Base-by-base conservation (phyloP, 2,113 vertebrate species). In the Clarias batrachus region DNA sequence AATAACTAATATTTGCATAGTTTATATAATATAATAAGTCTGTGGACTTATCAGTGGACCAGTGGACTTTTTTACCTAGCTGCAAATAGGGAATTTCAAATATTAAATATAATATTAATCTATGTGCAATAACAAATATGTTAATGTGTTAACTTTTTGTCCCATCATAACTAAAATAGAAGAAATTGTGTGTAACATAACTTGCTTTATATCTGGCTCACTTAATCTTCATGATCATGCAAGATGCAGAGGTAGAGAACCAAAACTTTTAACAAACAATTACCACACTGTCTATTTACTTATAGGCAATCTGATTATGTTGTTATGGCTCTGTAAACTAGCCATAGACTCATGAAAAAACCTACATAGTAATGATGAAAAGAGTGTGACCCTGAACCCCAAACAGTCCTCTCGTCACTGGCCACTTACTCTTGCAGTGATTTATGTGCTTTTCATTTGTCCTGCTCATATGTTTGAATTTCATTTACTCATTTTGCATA, bases 401-500 rank as follows among this genome's bases (percentile, higher is more conserved):
- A 77, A 87, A 82, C 86, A 87, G 80, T 60, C 86, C 71, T 60
- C 86, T 63, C 33, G 54, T 52, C 48, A 83, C 81, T 37, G 21
- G 59, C 60, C 41, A 41, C 62, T 78, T 78, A 87, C 71, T 83
- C 66, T 79, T 85, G 74, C 86, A 82, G 80, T 89, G 86, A 90
- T 90, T 85, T 84, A 90, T 88, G 83, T 88, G 86, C 84, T 68
- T 87, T 90, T 87, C 84, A 83, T 89, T 83, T 92, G 87, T 91
- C 85, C 85, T 91, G 91, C 88, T 92, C 90, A 83, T 88, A 88
- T 86, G 89, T 85, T 88, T 91, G 87, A 65, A 70, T 91, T 93
- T 91, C 90, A 88, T 91, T 92, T 93, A 90, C 92, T 92, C 92
- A 91, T 90, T 93, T 93, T 91, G 91, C 92, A 93, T 93, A 94